phyloP scores from a whole-genome alignment of 2,113 vertebrate genomes.

The Aythya baeri region DNA sequence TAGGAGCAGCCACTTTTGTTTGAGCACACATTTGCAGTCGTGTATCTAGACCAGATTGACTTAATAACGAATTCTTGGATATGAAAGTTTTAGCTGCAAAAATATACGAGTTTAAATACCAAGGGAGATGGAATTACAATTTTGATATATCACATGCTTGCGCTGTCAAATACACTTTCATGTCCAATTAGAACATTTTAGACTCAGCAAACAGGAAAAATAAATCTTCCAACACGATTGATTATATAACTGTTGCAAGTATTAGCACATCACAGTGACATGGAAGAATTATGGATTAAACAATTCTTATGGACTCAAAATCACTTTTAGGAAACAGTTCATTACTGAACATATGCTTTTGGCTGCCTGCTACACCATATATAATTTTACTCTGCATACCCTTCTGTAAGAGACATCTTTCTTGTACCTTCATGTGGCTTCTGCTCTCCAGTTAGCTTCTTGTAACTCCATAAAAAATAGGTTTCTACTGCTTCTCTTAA shows the following conservation, averaged over 20 bases:
- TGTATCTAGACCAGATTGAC: constrained; percentile 13
- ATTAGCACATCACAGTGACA: background rate
- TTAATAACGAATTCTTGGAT: constrained; percentile 10
- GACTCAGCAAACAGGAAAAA: background rate
- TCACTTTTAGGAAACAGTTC: background rate
- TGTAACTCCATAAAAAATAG: background rate
- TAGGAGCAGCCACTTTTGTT: constrained; percentile 23
- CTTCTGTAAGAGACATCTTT: background rate
- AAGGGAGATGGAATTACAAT: background rate
- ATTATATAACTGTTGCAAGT: background rate
- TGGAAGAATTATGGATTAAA: background rate
- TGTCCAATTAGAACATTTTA: background rate
- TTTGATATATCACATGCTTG: background rate
- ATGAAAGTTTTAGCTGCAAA: constrained; percentile 37
- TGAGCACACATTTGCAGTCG: background rate
- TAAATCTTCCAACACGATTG: background rate
- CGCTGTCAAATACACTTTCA: background rate
- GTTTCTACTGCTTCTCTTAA: background rate
- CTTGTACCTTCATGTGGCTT: background rate
- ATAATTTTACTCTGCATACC: background rate
- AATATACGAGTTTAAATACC: background rate
- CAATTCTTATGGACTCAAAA: background rate
- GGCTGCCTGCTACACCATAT: background rate
- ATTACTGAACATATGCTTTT: background rate
- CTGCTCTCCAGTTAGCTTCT: background rate